Percentiles rank a stretch among this genome's conserved stretches.
phyloP scores from a whole-genome alignment of 2,888 invertebrate genomes.

The Copidosoma aretas region DNA sequence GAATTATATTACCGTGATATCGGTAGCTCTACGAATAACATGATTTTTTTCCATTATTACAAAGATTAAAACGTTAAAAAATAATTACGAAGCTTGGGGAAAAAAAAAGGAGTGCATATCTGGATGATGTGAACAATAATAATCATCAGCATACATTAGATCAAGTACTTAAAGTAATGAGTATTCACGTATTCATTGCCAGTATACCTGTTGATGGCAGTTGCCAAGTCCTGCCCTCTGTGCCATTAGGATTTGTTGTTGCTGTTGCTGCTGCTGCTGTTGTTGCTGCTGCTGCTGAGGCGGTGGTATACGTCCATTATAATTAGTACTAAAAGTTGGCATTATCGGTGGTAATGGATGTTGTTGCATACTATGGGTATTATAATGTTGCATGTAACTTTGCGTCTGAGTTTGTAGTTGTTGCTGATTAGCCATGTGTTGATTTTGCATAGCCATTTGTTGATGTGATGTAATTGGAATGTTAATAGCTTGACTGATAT shows the following conservation, averaged over 20 bases:
- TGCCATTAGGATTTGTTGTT: conserved; percentile 49
- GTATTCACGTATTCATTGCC: conserved; percentile 6
- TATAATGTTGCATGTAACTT: conserved; percentile 62
- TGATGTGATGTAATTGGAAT: conserved; percentile 35
- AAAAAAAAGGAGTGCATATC: no score
- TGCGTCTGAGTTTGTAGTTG: conserved; percentile 52
- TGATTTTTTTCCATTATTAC: no score
- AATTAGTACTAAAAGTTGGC: conserved; percentile 48
- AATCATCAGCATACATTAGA: no score
- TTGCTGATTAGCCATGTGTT: not conserved
- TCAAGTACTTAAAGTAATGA: no score
- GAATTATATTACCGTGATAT: no score
- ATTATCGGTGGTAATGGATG: conserved; percentile 54
- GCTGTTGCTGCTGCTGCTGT: conserved; percentile 3
- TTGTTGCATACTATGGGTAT: conserved; percentile 55
- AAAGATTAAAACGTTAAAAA: no score
- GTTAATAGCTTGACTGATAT: conserved; percentile 27
- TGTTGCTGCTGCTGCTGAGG: conserved; percentile 22
- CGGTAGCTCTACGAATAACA: no score
- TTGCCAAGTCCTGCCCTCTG: conserved; percentile 53
- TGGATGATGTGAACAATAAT: no score
- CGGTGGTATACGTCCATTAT: conserved; percentile 56
- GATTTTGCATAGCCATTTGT: conserved; percentile 23
- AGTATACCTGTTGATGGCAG: conserved; percentile 56
- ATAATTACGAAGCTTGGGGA: no score